Percentiles rank a stretch among this genome's conserved stretches.
These are phyloP conservation scores for Lamprologus ornatipinnis DNA, from an alignment of 2,113 vertebrate species.

Conservation along the genomic window DNA sequence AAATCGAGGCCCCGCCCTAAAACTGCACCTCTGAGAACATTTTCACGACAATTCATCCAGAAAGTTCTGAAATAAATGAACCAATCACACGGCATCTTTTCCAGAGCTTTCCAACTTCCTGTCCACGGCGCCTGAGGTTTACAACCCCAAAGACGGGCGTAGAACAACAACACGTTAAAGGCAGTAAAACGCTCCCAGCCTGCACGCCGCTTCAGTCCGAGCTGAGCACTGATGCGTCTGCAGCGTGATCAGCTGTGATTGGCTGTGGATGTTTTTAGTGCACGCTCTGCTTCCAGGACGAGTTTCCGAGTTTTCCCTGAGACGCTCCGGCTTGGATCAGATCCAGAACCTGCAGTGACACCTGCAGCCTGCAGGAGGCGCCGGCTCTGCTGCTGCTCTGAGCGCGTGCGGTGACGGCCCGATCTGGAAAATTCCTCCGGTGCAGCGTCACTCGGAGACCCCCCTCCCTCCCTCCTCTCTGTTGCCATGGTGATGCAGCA, in stretches of 20 bases:
- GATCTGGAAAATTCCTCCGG: neutral
- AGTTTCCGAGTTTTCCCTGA: neutral
- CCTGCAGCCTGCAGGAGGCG: neutral
- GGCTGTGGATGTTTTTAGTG: neutral
- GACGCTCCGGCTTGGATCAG: neutral
- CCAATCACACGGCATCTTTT: neutral
- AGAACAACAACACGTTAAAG: neutral
- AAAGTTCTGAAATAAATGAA: neutral
- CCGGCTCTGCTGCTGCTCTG: neutral
- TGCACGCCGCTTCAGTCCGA: neutral
- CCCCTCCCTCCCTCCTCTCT: too few species aligned
- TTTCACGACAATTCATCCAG: neutral
- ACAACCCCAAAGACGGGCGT: neutral
- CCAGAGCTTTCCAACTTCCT: neutral
- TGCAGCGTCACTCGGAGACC: neutral
- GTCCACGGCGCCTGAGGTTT: fast-evolving
- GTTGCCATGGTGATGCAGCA: neutral
- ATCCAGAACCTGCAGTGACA: neutral
- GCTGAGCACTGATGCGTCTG: neutral
- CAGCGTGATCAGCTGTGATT: neutral
- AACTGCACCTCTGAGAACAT: neutral
- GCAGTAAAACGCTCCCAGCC: neutral
- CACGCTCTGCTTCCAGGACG: neutral
- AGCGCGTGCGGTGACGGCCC: neutral
- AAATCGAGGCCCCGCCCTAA: neutral